These are phyloP conservation scores for Lasius platythorax DNA, from an alignment of 2,888 invertebrate genomes.

Conservation along the genomic window DNA sequence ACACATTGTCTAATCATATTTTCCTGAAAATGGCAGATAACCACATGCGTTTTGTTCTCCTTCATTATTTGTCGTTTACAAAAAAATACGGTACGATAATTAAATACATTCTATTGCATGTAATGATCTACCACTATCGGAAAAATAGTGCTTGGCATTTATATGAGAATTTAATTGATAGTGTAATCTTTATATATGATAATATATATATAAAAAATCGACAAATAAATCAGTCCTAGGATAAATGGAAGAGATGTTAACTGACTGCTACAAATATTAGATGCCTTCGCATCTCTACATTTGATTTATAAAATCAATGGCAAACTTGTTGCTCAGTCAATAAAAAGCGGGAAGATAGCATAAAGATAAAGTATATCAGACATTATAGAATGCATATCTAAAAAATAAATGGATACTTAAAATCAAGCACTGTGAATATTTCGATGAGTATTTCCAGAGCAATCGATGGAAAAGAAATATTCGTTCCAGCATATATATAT, in stretches of 20 bases:
- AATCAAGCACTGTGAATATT: background rate
- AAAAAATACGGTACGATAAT: slow-evolving; percentile 7
- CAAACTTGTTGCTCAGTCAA: background rate
- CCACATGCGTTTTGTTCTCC: background rate
- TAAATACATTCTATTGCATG: slow-evolving; percentile 14
- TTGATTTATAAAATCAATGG: background rate
- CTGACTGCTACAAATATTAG: background rate
- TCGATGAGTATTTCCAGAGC: background rate
- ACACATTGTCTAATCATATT: background rate
- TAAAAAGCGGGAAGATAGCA: background rate
- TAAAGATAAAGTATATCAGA: background rate
- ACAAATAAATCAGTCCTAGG: background rate
- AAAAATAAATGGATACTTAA: background rate
- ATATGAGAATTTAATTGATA: background rate
- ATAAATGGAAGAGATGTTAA: background rate
- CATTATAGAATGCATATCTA: background rate
- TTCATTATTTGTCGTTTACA: background rate
- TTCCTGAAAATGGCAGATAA: slow-evolving; percentile 14
- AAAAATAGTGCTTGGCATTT: slow-evolving; percentile 17
- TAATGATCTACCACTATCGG: background rate
- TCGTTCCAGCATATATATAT: slow-evolving; percentile 43
- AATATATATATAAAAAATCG: background rate
- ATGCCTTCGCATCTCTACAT: background rate
- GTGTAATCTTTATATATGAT: background rate
- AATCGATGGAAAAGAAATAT: slow-evolving; percentile 45